Evolutionary conservation across 2,888 invertebrate species (phyloP).

Genomic region (Loripinus fragilis): DNA sequence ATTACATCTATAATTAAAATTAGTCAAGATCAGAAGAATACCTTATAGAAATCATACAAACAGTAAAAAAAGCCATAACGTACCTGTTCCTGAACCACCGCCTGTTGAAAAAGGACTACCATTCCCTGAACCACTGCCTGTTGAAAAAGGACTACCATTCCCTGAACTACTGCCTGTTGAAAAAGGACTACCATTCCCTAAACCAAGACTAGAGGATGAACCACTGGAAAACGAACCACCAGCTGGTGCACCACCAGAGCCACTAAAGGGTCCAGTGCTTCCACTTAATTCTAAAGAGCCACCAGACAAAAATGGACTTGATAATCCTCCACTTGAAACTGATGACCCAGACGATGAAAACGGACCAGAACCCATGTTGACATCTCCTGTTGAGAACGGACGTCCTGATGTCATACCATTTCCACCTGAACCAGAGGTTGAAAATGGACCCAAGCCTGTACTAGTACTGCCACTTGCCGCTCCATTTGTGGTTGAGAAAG

Average conservation of each 20-base stretch:
- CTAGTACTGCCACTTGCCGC: background rate
- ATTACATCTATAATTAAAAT: too few species aligned
- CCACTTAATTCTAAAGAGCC: background rate
- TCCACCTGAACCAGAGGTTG: too few species aligned
- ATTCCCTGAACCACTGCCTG: constrained; percentile 16
- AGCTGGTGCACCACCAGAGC: background rate
- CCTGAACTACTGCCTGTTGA: background rate
- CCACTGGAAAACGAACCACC: too few species aligned
- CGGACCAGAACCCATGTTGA: background rate
- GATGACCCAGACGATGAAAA: background rate
- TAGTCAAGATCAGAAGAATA: too few species aligned
- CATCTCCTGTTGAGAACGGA: too few species aligned
- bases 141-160: constrained; percentile 22
- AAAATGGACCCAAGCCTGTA: too few species aligned
- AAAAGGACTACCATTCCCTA: constrained; percentile 4
- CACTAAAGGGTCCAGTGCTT: background rate
- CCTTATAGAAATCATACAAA: too few species aligned
- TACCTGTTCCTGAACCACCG: background rate
- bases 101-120: background rate
- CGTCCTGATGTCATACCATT: too few species aligned
- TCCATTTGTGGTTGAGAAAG: too few species aligned
- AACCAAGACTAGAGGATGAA: too few species aligned
- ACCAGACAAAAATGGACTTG: background rate
- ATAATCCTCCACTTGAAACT: background rate
- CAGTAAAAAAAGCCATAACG: too few species aligned